These are phyloP conservation scores for Tinamus major DNA, from an alignment of 2,797 vertebrate genomes.

Conservation along the genomic window DNA sequence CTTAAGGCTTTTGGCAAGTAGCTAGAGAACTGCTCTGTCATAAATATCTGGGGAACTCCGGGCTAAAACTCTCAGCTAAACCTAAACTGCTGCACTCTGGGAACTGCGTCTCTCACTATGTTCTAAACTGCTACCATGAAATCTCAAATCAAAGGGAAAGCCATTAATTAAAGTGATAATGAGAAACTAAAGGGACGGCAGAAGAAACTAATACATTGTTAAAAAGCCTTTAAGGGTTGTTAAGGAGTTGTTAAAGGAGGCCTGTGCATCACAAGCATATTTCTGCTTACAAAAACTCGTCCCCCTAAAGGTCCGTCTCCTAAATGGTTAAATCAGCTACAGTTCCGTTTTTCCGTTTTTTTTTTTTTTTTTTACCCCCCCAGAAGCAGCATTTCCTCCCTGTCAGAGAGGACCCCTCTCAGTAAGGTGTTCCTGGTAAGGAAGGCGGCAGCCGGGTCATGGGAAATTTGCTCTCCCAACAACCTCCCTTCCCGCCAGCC, in stretches of 20 bases:
- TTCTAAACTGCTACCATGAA: background rate
- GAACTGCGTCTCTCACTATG: background rate
- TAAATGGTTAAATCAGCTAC: conserved; percentile 38
- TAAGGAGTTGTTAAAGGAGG: background rate
- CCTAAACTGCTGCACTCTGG: background rate
- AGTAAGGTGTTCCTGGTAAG: conserved; percentile 59
- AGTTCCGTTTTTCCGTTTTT: background rate
- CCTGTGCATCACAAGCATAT: accelerated
- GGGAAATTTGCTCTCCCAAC: conserved; percentile 76
- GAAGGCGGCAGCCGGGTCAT: conserved; percentile 75
- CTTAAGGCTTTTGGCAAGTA: background rate
- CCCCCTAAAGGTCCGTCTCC: background rate
- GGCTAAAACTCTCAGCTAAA: background rate
- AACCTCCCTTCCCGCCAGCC: conserved; percentile 70
- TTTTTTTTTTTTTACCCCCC: background rate
- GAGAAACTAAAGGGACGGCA: background rate
- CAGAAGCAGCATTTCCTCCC: conserved; percentile 79
- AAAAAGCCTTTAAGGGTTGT: background rate
- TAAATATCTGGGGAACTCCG: background rate
- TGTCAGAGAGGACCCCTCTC: conserved; percentile 68
- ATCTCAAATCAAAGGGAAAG: background rate
- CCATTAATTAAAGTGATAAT: background rate
- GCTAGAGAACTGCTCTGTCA: background rate
- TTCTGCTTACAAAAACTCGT: background rate
- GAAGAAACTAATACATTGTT: background rate